These are phyloP conservation scores for Eptatretus atami DNA, from an alignment of 2,797 vertebrate genomes.

Conservation along the genomic window DNA sequence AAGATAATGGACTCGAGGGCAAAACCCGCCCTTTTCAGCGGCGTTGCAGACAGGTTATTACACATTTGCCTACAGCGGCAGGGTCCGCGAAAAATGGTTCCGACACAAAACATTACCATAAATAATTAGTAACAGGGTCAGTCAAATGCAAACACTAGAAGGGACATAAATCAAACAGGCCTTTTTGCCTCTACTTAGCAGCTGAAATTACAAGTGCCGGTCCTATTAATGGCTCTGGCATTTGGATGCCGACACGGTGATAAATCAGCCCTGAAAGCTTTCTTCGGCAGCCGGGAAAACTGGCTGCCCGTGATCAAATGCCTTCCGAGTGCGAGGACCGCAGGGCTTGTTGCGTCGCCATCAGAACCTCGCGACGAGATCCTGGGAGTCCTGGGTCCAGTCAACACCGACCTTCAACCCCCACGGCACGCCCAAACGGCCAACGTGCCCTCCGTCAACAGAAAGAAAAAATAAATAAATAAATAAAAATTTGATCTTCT, in stretches of 20 bases:
- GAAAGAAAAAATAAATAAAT: too few relatives aligned
- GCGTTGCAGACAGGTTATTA: too few relatives aligned
- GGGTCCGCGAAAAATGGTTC: neutral
- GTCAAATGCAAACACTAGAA: conserved; percentile 5
- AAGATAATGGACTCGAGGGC: too few relatives aligned
- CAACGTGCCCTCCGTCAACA: too few relatives aligned
- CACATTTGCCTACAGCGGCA: too few relatives aligned
- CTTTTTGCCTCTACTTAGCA: conserved; percentile 5
- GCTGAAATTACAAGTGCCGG: conserved; percentile 5
- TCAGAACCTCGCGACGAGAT: too few relatives aligned
- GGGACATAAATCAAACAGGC: conserved; percentile 4
- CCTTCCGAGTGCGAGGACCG: neutral
- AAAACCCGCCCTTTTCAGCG: too few relatives aligned
- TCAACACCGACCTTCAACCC: too few relatives aligned
- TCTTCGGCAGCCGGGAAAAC: neutral
- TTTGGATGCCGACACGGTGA: conserved; percentile 2
- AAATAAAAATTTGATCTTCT: too few relatives aligned
- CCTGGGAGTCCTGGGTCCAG: too few relatives aligned
- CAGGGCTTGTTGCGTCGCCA: too few relatives aligned
- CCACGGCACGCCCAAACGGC: too few relatives aligned
- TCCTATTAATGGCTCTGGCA: neutral
- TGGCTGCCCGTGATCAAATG: conserved; percentile 2
- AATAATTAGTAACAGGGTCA: conserved; percentile 5
- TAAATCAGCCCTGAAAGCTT: conserved; percentile 5
- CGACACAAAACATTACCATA: conserved; percentile 5